Conservation (phyloP, 2,888 invertebrate species). For the Amorpha juglandis region DNA sequence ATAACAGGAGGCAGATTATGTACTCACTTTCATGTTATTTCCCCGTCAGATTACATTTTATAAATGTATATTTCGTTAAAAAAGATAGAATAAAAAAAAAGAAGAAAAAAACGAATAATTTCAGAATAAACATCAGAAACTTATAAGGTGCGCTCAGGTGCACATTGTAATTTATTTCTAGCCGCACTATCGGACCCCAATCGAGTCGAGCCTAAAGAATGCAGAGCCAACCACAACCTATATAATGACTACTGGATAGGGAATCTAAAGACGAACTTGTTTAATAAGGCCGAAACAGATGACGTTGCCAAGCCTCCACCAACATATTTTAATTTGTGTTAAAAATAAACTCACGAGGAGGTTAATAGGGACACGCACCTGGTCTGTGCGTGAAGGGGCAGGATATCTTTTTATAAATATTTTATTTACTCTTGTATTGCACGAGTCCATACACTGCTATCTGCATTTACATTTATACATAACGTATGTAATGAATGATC, state of each 20-base stretch:
- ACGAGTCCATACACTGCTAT: neutral
- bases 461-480: neutral
- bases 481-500: neutral
- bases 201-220: conserved; percentile 66
- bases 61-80: no score
- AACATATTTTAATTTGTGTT: conserved; percentile 25
- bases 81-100: neutral
- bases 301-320: conserved; percentile 19
- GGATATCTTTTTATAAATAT: conserved; percentile 10
- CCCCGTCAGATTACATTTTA: no score
- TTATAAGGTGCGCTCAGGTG: conserved; percentile 5
- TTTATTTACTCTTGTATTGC: conserved; percentile 13
- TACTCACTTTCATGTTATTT: no score
- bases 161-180: conserved; percentile 55
- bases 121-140: neutral
- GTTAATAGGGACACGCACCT: conserved; percentile 10
- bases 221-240: conserved; percentile 52
- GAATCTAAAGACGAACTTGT: conserved; percentile 71
- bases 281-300: conserved; percentile 41
- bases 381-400: neutral
- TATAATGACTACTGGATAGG: conserved; percentile 65
- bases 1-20: no score
- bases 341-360: no score
- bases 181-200: conserved; percentile 62
- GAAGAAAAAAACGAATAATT: neutral